These are phyloP conservation scores for Plectropomus leopardus DNA, from an alignment of 2,113 vertebrate genomes.

Conservation along the genomic window DNA sequence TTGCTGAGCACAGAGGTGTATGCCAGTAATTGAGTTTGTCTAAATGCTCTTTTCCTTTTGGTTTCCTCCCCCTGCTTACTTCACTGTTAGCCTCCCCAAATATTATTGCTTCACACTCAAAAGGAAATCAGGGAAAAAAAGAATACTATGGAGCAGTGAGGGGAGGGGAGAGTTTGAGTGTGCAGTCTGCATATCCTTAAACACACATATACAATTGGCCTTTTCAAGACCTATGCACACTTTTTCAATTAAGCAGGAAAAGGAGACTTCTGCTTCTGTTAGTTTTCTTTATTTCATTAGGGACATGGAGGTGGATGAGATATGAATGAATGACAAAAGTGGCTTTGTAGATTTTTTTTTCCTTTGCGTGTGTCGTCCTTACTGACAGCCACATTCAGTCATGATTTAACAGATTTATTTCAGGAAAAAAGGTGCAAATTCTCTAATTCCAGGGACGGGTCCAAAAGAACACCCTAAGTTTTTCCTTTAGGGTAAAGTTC, in stretches of 20 bases:
- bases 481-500: too few relatives aligned
- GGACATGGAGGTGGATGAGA: not conserved
- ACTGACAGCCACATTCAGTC: not conserved
- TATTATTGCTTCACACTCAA: conserved; percentile 58
- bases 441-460: too few relatives aligned
- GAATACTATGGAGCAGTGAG: not conserved
- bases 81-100: conserved; percentile 52
- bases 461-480: too few relatives aligned
- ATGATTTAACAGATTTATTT: not conserved
- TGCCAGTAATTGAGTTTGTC: conserved; percentile 54
- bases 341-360: not conserved
- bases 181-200: conserved; percentile 18
- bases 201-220: conserved; percentile 15
- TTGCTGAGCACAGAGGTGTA: conserved; percentile 33
- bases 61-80: conserved; percentile 53
- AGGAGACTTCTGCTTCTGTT: conserved; percentile 3
- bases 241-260: conserved; percentile 20
- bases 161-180: conserved; percentile 2
- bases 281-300: conserved; percentile 9
- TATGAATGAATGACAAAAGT: not conserved
- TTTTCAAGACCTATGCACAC: conserved; percentile 32
- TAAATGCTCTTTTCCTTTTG: conserved; percentile 55
- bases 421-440: too few relatives aligned
- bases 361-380: not conserved
- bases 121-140: conserved; percentile 45